Evolutionary conservation across 2,797 vertebrate genomes (phyloP), one percentile per base, ranked within the genome.

Genomic region (Gymnoscopelus braueri): DNA sequence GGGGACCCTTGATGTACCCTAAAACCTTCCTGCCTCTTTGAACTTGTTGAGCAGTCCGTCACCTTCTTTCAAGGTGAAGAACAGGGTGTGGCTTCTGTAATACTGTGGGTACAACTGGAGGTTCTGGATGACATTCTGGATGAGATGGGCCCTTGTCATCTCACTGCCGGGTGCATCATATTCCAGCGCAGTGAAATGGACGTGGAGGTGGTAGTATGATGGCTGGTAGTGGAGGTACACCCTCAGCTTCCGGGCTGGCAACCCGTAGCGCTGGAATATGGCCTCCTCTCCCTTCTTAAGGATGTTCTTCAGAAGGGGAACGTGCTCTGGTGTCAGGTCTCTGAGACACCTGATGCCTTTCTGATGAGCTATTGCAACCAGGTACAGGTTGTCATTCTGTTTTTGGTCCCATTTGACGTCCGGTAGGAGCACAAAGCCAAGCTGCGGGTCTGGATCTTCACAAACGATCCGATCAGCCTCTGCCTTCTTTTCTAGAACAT

Each of bases 381-480:
- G 88, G 86, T 99, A 97, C 65, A 99, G 92, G 78, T 99, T 94
- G 14, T 98, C 95, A 0, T 96, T 73, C 96, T 99, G 97, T 82
- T 95, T 96, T 75, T 97, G 96, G 89, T 98, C 94, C 98, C 98
- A 99, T 87, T 99, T 99, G 35, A 99, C 94, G 83, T 99, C 98
- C 0, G 98, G 98, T n/a, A 99, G 91, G 2, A 99, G 93, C 47
- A 99, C 84, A 80, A 99, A 99, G 35, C 98, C 98, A 0, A 90
- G 23, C 0, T 82, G 9, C 1, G 93, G 92, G 74, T 98, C 95
- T 0, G 95, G 93, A 80, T 99, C 96, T 87, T 99, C 97, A 19
- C 90, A 95, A 71, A 99, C 48, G 0, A 99, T 94, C 62, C 94
- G 87, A 5, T 98, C 95, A 0, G 92, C 91, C 84, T 99, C 98